Evolutionary conservation across 2,113 vertebrate species (phyloP).

Genomic region (Martes martes): DNA sequence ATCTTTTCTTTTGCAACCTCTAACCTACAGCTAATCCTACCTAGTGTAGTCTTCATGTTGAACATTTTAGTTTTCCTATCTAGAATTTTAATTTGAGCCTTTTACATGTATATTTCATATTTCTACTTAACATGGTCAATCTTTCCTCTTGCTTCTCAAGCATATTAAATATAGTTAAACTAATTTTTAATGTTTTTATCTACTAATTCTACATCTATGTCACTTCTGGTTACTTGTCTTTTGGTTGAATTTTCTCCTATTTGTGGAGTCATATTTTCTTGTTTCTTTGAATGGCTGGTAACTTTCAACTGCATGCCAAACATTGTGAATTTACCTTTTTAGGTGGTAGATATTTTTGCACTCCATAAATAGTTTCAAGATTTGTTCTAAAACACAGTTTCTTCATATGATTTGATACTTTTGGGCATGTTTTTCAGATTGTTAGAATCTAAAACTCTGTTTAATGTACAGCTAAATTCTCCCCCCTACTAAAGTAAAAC

Average conservation of each 20-base stretch:
- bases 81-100: neutral
- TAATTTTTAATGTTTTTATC: neutral
- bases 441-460: neutral
- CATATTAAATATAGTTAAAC: neutral
- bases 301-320: neutral
- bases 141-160: neutral
- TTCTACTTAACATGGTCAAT: neutral
- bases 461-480: neutral
- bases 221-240: neutral
- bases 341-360: neutral
- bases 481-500: neutral
- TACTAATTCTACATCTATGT: neutral
- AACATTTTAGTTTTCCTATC: neutral
- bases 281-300: neutral
- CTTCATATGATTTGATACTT: neutral
- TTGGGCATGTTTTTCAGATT: neutral
- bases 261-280: neutral
- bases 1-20: neutral
- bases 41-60: neutral
- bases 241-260: neutral
- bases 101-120: neutral
- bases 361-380: neutral
- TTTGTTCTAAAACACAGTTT: neutral
- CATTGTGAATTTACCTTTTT: neutral
- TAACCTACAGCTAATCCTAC: neutral